A percentile compares a stretch with the other conserved stretches of the same genome.
Conservation (phyloP, 2,888 invertebrate genomes). For the Bombylius discolor region DNA sequence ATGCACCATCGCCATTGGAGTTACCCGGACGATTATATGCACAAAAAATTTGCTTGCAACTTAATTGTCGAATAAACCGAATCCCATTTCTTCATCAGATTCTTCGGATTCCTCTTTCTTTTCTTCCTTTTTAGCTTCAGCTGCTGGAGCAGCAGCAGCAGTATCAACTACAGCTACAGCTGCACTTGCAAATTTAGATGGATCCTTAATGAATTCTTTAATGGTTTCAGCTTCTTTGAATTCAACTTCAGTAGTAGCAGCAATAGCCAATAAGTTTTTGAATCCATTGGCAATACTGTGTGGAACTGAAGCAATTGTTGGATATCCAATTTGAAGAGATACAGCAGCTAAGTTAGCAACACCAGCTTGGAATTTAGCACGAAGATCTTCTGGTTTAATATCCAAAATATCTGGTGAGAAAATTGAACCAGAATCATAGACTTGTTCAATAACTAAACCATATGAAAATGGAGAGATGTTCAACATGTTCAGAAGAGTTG, state of each 20-base stretch:
- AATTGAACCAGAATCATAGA: constrained; percentile 96
- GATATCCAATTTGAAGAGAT: constrained; percentile 87
- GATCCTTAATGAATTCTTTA: constrained; percentile 90
- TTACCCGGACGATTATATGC: constrained; percentile 11
- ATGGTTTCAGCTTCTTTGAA: constrained; percentile 90
- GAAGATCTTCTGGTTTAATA: constrained; percentile 93
- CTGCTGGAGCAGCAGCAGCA: constrained; percentile 48
- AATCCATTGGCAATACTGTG: constrained; percentile 97
- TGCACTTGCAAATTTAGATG: constrained; percentile 77
- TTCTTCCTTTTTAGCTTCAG: constrained; percentile 52
- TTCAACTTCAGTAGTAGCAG: constrained; percentile 88
- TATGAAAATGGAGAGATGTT: constrained; percentile 99
- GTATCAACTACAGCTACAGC: constrained; percentile 47
- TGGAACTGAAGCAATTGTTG: constrained; percentile 91
- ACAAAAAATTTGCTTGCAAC: constrained; percentile 37
- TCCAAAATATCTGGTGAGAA: constrained; percentile 95
- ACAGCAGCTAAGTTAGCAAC: constrained; percentile 90
- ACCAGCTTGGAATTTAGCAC: constrained; percentile 80
- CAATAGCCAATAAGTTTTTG: constrained; percentile 93
- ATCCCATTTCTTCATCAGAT: constrained; percentile 95
- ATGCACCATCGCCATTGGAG: constrained; percentile 1
- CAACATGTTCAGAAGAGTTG: constrained; percentile 98
- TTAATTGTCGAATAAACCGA: constrained; percentile 77
- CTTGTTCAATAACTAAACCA: constrained; percentile 89
- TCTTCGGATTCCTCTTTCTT: constrained; percentile 70